phyloP scores from a whole-genome alignment of 2,797 vertebrate species.

The Aeoliscus strigatus region DNA sequence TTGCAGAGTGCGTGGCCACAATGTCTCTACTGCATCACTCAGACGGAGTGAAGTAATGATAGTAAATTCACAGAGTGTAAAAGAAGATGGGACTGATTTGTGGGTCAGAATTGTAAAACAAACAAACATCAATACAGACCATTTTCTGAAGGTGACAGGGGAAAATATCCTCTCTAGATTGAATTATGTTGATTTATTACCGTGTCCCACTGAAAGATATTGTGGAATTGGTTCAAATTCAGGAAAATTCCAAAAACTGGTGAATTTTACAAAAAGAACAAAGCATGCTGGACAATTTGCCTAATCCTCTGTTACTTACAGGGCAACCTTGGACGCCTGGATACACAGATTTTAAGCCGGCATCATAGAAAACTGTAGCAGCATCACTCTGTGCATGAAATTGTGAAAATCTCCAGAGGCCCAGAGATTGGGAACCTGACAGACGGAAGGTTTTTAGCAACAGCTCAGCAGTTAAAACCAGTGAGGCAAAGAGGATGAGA shows the following conservation, averaged over 20 bases:
- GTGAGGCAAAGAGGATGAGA: slow-evolving; percentile 5
- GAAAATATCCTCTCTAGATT: too few relatives aligned
- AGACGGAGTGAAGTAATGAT: too few relatives aligned
- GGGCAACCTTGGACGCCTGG: too few relatives aligned
- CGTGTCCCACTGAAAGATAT: too few relatives aligned
- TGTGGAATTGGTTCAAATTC: too few relatives aligned
- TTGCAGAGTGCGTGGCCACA: neutral
- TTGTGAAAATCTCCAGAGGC: slow-evolving; percentile 3
- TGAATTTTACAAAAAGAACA: neutral
- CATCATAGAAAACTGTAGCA: neutral
- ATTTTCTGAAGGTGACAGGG: too few relatives aligned
- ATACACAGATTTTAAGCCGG: too few relatives aligned
- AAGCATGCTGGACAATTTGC: neutral
- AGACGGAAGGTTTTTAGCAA: slow-evolving; percentile 6
- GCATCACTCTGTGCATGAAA: slow-evolving; percentile 6
- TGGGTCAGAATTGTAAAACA: too few relatives aligned
- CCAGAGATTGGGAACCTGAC: neutral
- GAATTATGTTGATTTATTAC: too few relatives aligned
- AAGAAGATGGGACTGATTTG: too few relatives aligned
- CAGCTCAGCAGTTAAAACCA: slow-evolving; percentile 21
- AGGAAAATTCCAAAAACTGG: neutral
- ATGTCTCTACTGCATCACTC: slow-evolving; percentile 10
- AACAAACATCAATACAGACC: too few relatives aligned
- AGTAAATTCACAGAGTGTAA: too few relatives aligned
- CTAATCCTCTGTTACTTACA: neutral